Evolutionary conservation across 2,888 invertebrate species (phyloP).

Genomic region (Eupithecia centaureata): DNA sequence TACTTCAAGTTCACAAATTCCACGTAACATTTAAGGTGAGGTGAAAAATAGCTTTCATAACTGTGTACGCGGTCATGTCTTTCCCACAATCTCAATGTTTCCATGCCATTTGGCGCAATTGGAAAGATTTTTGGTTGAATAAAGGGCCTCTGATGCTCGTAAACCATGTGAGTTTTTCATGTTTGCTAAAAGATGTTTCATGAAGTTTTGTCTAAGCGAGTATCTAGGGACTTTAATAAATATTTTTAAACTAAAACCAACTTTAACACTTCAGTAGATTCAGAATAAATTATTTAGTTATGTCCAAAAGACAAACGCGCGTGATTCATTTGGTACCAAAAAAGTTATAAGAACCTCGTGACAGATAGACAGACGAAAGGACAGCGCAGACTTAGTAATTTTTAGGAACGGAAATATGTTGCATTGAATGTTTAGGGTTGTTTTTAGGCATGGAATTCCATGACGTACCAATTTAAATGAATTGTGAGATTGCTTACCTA

Average conservation of each 20-base stretch:
- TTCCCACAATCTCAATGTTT: slow-evolving; percentile 54
- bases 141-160: slow-evolving; percentile 41
- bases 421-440: no score
- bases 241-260: neutral
- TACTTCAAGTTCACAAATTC: slow-evolving; percentile 6
- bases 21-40: slow-evolving; percentile 21
- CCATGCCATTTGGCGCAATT: slow-evolving; percentile 58
- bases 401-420: no score
- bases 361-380: no score
- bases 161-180: slow-evolving; percentile 34
- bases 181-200: slow-evolving; percentile 31
- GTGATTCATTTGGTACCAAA: no score
- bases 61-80: slow-evolving; percentile 40
- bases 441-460: no score
- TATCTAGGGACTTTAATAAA: neutral
- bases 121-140: slow-evolving; percentile 50
- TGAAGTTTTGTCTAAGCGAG: neutral
- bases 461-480: neutral
- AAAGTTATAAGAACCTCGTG: no score
- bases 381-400: no score
- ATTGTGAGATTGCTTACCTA: neutral
- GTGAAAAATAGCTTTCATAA: slow-evolving; percentile 32
- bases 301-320: no score
- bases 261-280: neutral
- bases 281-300: neutral